Evolutionary conservation across 1,140 invertebrate species (phyloP).

Genomic region (Nephila pilipes): DNA sequence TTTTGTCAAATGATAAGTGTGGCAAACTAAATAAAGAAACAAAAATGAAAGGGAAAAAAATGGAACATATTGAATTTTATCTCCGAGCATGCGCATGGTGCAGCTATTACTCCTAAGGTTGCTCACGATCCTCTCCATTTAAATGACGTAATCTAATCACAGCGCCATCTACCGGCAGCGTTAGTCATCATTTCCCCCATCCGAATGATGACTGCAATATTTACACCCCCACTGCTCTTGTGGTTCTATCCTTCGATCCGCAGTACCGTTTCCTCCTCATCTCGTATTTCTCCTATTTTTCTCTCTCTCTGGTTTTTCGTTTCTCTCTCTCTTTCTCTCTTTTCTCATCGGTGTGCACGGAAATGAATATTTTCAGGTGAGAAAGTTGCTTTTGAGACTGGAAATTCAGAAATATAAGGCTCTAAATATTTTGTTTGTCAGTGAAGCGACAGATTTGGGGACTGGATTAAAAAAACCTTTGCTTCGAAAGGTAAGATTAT

Average conservation of each 20-base stretch:
- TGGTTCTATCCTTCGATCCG: constrained; percentile 32
- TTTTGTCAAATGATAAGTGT: no score
- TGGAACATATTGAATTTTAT: no score
- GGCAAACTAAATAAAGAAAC: no score
- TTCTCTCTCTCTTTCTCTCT: not conserved
- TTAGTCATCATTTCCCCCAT: constrained; percentile 24
- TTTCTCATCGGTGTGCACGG: not conserved
- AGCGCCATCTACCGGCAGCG: constrained; percentile 51
- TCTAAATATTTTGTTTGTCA: not conserved
- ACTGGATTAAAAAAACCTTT: constrained; percentile 22
- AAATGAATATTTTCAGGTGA: constrained; percentile 38
- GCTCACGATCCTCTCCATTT: not conserved
- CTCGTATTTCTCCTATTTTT: not conserved
- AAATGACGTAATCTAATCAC: constrained; percentile 13
- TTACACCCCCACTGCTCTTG: constrained; percentile 41
- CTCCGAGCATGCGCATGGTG: not conserved
- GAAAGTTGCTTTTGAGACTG: not conserved
- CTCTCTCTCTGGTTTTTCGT: not conserved
- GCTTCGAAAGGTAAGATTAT: constrained; percentile 31
- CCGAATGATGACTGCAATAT: constrained; percentile 55
- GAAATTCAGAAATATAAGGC: not conserved
- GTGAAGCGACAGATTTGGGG: not conserved
- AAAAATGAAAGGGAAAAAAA: no score
- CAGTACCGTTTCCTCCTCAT: constrained; percentile 35
- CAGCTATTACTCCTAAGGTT: not conserved